Conservation (phyloP, 2,797 vertebrate species). For the Tiaroga cobitis region DNA sequence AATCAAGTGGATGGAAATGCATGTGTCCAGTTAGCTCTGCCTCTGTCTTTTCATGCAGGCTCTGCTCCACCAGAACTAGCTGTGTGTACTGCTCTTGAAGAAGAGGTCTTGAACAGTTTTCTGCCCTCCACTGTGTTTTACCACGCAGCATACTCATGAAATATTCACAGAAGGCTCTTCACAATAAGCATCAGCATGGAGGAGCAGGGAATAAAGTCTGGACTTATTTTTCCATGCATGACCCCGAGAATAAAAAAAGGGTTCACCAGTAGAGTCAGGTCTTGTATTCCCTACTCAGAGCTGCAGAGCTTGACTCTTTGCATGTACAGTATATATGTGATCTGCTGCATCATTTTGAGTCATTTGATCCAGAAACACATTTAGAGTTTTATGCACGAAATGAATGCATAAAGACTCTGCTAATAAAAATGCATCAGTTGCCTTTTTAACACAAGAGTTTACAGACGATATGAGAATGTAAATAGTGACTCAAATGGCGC, state of each 20-base stretch:
- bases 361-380: not conserved
- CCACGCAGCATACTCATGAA: constrained; percentile 69
- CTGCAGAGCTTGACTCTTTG: constrained; percentile 9
- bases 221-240: constrained; percentile 72
- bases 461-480: no score
- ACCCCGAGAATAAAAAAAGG: constrained; percentile 45
- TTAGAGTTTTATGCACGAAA: not conserved
- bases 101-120: constrained; percentile 65
- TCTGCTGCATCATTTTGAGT: not conserved
- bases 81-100: constrained; percentile 56
- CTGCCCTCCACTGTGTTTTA: constrained; percentile 32
- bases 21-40: constrained; percentile 55
- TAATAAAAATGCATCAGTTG: no score
- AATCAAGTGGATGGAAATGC: constrained; percentile 64
- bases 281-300: not conserved
- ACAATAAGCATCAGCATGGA: constrained; percentile 60
- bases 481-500: no score
- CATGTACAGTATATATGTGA: constrained; percentile 38
- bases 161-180: constrained; percentile 71
- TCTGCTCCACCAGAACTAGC: not conserved
- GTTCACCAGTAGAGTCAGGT: constrained; percentile 13
- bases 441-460: no score
- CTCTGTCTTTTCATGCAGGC: constrained; percentile 27
- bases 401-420: no score
- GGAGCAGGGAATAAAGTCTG: constrained; percentile 65